Evolutionary conservation across 2,113 vertebrate species (phyloP), one percentile per base, ranked within the genome.

Genomic region (Bolborhynchus lineola): DNA sequence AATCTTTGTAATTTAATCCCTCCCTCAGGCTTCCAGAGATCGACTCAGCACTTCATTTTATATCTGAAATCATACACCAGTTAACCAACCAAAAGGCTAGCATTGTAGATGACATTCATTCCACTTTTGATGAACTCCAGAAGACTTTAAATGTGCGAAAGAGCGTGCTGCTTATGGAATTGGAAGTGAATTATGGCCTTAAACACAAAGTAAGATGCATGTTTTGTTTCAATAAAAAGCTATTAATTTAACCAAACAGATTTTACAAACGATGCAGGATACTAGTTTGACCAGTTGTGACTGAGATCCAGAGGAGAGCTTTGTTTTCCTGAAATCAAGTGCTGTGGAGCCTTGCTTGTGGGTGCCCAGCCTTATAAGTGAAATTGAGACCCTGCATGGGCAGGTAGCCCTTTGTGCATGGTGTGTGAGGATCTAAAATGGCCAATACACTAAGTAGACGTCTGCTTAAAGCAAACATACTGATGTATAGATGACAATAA

Each of bases 111-210:
- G 98, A 99, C 96, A 99, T 99, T 97, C 99, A 99, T 75, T 96
- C 98, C 14, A 99, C 99, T 49, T 99, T 99, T 62, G 99, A 99
- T 67, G 99, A 99, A 95, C 97, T 99, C 77, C 99, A 99, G 98
- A 99, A 99, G 97, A 99, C 99, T 11, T 96, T 99, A 87, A 99
- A 99, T 29, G 99, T 99, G 74, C 98, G 99, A 76, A 99, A 99
- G 97, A 99, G 99, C 0, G 99, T 99, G 78, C 97, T 99, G 90
- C 99, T 99, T 7, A 99, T 99, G 99, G 99, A 99, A 94, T 98
- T 99, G 95, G 99, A 99, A 97, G 99, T 99, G 96, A 99, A 99
- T 98, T 99, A 99, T 33, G 99, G 99, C 80, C 98, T 99, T 96
- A 99, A 99, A 98, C 99, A 99, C 97, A 99, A 99, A 98, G 99